Conservation (phyloP, 2,113 vertebrate species). For the rat (Rattus norvegicus) region DNA sequence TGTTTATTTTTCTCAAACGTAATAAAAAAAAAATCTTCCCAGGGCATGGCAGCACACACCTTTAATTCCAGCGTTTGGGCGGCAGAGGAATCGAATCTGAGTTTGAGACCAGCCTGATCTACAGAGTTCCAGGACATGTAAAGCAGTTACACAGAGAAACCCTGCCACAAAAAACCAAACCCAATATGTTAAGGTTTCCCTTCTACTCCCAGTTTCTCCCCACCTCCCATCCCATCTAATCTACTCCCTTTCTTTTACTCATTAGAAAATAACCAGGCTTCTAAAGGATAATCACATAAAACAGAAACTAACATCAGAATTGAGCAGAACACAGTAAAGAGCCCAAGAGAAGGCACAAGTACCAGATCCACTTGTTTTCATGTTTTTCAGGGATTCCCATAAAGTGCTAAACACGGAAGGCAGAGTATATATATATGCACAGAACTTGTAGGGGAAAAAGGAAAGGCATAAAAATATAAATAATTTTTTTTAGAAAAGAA, state of each 20-base stretch:
- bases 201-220: neutral
- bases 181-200: neutral
- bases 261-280: neutral
- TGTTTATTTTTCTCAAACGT: neutral
- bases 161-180: too few species aligned
- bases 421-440: neutral
- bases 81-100: too few species aligned
- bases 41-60: too few species aligned
- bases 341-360: neutral
- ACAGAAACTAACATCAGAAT: neutral
- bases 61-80: too few species aligned
- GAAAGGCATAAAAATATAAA: neutral
- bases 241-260: neutral
- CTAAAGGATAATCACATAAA: neutral
- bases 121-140: too few species aligned
- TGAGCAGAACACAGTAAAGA: neutral
- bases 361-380: neutral
- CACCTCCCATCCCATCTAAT: neutral
- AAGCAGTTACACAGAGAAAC: too few species aligned
- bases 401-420: neutral
- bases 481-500: neutral
- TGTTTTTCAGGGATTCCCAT: neutral
- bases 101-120: too few species aligned
- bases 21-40: neutral
- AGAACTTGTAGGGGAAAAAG: neutral